Base-by-base conservation (phyloP, 2,113 vertebrate genomes). In the Psephotus haematonotus region DNA sequence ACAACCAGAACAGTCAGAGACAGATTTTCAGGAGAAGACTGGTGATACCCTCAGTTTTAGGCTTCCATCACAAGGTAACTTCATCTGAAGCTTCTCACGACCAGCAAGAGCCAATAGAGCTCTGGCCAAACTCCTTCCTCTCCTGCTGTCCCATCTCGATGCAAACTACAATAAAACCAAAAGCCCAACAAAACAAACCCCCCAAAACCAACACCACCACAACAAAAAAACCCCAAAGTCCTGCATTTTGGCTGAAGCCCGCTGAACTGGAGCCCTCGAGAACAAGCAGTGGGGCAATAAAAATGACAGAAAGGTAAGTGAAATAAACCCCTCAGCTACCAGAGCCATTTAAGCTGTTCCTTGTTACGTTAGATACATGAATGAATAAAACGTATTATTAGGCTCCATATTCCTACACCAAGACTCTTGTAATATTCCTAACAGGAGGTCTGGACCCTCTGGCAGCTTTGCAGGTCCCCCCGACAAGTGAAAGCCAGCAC, bases 251-350 rank as follows among this genome's bases (percentile, higher is more conserved):
- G 3, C 19, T 41, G 25, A 7, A 63, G 6, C 13, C 16, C 4
- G 11, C 25, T 49, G 31, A 85, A 82, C 55, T 16, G 11, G 22
- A 57, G 52, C 65, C 24, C 65, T 41, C 0, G 0, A 59, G 33
- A 90, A 19, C 20, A 70, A 75, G 37, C 25, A 59, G 8, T 11
- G 5, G 9, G 27, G 28, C 62, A 85, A 4, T 11, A 46, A 44
- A 15, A 77, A 22, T 8, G 37, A 41, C 1, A 59, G 24, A 27
- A 81, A 75, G 25, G 3, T 18, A 70, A 60, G 13, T 44, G 28
- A 86, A 76, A 60, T 31, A 89, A 91, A 79, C 13, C 22, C 49
- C 27, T 47, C 25, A 16, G 43, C 31, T 76, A 64, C 20, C 67
- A 59, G 12, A 75, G 41, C 16, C 52, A 77, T 35, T 46, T 46